Percentiles rank a stretch among this genome's conserved stretches.
phyloP scores from a whole-genome alignment of 2,888 invertebrate species.

The Tipula lateralis region DNA sequence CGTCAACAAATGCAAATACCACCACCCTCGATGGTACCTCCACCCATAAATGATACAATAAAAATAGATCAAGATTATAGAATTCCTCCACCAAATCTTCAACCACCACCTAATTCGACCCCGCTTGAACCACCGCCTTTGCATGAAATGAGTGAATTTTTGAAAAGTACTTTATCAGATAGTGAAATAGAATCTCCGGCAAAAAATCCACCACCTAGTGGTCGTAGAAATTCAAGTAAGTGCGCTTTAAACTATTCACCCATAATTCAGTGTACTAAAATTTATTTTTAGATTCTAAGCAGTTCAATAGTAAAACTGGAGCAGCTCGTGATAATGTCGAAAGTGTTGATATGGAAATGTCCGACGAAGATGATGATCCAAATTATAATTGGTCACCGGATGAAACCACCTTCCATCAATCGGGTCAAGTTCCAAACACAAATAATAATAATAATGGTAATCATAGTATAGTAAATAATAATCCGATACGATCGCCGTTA shows the following conservation, averaged over 20 bases:
- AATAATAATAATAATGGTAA: neutral
- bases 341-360: constrained; percentile 81
- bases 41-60: neutral
- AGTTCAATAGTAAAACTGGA: neutral
- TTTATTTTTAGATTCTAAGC: constrained; percentile 26
- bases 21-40: neutral
- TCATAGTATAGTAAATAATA: neutral
- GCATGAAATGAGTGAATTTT: constrained; percentile 31
- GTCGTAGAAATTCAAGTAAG: constrained; percentile 12
- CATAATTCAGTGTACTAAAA: neutral
- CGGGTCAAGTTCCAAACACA: neutral
- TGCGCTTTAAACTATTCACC: neutral
- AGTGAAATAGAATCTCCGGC: neutral
- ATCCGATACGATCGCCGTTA: neutral
- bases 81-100: constrained; percentile 36
- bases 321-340: constrained; percentile 60
- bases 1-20: constrained; percentile 26
- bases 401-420: neutral
- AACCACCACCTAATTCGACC: constrained; percentile 35
- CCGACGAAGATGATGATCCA: constrained; percentile 63
- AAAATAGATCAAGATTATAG: constrained; percentile 45
- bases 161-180: neutral
- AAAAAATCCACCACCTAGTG: neutral
- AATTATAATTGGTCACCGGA: constrained; percentile 36
- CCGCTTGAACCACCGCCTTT: constrained; percentile 37